Base-by-base conservation (phyloP, 2,888 invertebrate species). In the Aradus depressus region DNA sequence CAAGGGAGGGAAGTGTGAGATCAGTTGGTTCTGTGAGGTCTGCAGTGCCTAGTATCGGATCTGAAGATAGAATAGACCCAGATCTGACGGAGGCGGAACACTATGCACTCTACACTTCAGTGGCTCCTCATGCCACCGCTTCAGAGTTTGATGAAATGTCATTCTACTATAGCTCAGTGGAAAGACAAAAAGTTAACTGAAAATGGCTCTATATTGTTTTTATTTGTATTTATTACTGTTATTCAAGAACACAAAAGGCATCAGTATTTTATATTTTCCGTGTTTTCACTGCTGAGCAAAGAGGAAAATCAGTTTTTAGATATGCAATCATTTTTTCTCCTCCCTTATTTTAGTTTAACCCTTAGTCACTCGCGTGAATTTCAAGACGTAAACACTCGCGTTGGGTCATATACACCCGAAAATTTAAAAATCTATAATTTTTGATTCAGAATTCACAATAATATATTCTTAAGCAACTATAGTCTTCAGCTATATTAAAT, bases 91-190 rank as follows among this genome's bases (percentile, higher is more conserved):
- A 89, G 60, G 89, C 87, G 1, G 90, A 90, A 63, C 85, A 89
- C 64, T 89, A 86, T 66, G 89, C 89, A 26, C 67, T 90, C 53
- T 90, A 90, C 61, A 89, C 87, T 62, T 81, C 84, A 48, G 77
- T 88, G 64, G 87, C 89, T 10, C 89, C 89, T 1, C 83, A 81
- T 64, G 89, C 89, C 18, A 88, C 88, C 0, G 81, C 75, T 22
- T 89, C 88, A 8, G 89, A 90, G 66, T 89, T 89, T 64, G 90
- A 90, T 59, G 90, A 90, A 62, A 80, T 81, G 63, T 87, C 87
- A 38, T 85, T 84, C 66, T 88, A 87, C 65, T 89, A 89, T 64
- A 83, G 87, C 28, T 82, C 86, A 8, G 79, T 89, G 4, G 88
- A 89, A 66, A 84, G 79, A 53, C 57, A 59, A 53, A 53, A 58